These are phyloP conservation scores for Alectura lathami DNA, from an alignment of 2,113 vertebrate species.

Conservation along the genomic window DNA sequence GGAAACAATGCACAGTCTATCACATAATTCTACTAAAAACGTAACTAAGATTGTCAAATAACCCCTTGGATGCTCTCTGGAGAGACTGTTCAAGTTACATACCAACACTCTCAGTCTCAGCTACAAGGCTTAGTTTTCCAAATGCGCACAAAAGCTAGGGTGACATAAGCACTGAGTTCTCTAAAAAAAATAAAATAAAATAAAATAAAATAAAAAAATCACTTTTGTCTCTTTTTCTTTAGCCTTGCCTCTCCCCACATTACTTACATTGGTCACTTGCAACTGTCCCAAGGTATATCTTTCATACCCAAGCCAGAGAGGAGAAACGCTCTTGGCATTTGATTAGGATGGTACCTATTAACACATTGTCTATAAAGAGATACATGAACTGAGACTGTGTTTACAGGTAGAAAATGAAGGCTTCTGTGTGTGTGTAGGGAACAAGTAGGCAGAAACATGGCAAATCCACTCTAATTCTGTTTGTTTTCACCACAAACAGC, in stretches of 20 bases:
- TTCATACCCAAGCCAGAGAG: neutral
- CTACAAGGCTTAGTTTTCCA: neutral
- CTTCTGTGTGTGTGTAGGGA: neutral
- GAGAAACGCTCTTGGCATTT: neutral
- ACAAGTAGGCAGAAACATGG: neutral
- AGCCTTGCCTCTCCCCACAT: neutral
- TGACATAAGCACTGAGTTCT: too few relatives aligned
- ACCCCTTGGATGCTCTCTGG: neutral
- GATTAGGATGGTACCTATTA: neutral
- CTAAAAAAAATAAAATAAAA: too few relatives aligned
- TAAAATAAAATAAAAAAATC: too few relatives aligned
- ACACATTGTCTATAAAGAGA: neutral
- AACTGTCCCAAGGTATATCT: neutral
- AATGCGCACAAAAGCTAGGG: neutral
- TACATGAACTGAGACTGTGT: neutral
- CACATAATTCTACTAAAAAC: neutral
- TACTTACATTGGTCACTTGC: too few relatives aligned
- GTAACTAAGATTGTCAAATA: neutral
- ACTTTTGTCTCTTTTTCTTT: neutral
- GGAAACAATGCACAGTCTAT: neutral
- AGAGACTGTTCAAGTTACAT: neutral
- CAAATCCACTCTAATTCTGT: neutral
- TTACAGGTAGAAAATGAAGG: neutral
- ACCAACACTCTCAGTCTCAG: neutral
- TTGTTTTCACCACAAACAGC: neutral